Base-by-base conservation (phyloP, 2,888 invertebrate species). In the Campoplex nolae region DNA sequence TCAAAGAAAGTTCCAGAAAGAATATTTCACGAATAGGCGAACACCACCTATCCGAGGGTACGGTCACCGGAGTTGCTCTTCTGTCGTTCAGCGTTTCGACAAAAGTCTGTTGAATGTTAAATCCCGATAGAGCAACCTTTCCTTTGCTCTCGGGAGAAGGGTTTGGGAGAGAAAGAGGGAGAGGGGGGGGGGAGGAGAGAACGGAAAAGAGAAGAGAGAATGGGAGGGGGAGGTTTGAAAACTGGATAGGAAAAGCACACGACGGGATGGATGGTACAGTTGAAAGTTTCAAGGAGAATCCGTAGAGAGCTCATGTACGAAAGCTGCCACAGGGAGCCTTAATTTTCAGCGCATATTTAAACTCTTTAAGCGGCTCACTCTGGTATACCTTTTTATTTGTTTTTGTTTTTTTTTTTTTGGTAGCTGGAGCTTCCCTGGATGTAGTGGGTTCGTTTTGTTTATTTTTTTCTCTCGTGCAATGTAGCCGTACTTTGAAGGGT, bases 341-440 rank as follows among this genome's bases (percentile, higher is more conserved):
- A 91, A 92, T 92, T 92, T 89, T 88, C 90, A 91, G 89, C 89
- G 90, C 91, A 91, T 92, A 91, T 91, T 92, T 92, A 92, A 91
- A 90, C 89, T 92, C 89, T 87, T 92, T 92, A 90, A 92, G 89
- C 90, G 87, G 88, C 62, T 89, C 86, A 89, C 89, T 92, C 89
- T 87, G 89, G 87, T 73, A 84, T 85, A 84, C 83, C 77, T 76
- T 77, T 76, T 83, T 83, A 71, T 87, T 73, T 73, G 28, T 38
- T 74, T 70, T 51, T n/a, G n/a, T n/a, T 74, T 70, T 28, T 74
- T 70, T 51, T 51, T 78, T 76, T 77, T 56, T 54, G 56, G 84
- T 76, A 54, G 67, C 54, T 65, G 45, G 79, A 67, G 85, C 56
- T 81, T 76, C 77, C 56, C 81, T 35, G 51, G 65, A 45, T 51